phyloP scores from a whole-genome alignment of 2,797 vertebrate genomes.

The Fistularia commersonii region DNA sequence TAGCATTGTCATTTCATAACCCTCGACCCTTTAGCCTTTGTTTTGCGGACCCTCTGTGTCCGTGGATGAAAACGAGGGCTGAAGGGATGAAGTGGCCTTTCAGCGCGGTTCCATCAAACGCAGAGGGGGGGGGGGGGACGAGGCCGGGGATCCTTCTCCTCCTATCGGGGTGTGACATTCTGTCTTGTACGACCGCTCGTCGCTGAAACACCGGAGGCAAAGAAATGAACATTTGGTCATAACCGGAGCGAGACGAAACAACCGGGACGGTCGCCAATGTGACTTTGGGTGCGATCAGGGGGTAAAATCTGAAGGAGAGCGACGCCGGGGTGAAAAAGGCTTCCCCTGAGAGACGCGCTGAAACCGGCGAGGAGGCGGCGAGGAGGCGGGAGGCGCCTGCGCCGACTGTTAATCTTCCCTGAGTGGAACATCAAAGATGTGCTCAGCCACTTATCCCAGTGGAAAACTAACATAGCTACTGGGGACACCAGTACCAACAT shows the following conservation, averaged over 20 bases:
- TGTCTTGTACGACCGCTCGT: slow-evolving; percentile 1
- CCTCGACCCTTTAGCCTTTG: slow-evolving; percentile 58
- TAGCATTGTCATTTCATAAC: slow-evolving; percentile 69
- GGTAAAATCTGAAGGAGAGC: slow-evolving; percentile 27
- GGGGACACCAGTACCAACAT: slow-evolving; percentile 84
- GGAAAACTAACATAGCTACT: slow-evolving; percentile 79
- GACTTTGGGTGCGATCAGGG: slow-evolving; percentile 46
- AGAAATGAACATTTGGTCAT: slow-evolving; percentile 38
- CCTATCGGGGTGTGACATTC: slow-evolving; percentile 4
- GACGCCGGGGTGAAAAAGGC: slow-evolving; percentile 16
- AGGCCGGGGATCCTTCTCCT: slow-evolving; percentile 9
- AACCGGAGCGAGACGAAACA: slow-evolving; percentile 12
- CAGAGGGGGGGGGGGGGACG: slow-evolving; percentile 4
- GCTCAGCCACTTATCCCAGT: slow-evolving; percentile 84
- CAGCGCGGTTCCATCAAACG: slow-evolving; percentile 49
- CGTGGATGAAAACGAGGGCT: slow-evolving; percentile 54
- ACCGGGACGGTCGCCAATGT: slow-evolving; percentile 30
- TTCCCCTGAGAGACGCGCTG: slow-evolving; percentile 35
- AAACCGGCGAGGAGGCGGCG: slow-evolving; percentile 10
- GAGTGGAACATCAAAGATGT: slow-evolving; percentile 81
- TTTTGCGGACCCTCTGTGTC: slow-evolving; percentile 51
- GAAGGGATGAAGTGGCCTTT: slow-evolving; percentile 52
- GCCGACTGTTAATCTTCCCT: slow-evolving; percentile 79
- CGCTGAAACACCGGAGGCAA: slow-evolving; percentile 9
- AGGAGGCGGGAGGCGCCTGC: too few species aligned